A percentile compares a stretch with the other conserved stretches of the same genome.
phyloP scores from a whole-genome alignment of 2,113 vertebrate genomes.

The Marmota monax region DNA sequence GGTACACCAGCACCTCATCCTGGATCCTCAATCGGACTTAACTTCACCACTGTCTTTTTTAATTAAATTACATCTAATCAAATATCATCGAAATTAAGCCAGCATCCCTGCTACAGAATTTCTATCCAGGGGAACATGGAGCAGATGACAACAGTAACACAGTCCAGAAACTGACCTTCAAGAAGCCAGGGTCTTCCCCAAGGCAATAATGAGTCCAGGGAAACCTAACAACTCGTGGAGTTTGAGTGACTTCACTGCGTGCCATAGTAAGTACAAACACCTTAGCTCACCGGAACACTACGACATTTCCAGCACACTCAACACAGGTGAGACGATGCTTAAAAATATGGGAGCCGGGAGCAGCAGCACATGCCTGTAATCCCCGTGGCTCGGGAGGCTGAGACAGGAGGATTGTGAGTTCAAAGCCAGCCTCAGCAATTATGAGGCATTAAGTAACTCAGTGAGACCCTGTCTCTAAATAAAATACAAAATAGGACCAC shows the following conservation, averaged over 20 bases:
- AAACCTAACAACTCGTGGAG: neutral
- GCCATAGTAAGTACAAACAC: neutral
- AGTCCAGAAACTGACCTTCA: constrained; percentile 64
- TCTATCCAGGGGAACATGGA: constrained; percentile 77
- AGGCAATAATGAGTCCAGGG: neutral
- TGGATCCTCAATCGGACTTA: neutral
- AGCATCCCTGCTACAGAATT: constrained; percentile 64
- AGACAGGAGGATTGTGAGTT: too few species aligned
- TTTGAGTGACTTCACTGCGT: neutral
- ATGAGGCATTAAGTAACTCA: too few species aligned
- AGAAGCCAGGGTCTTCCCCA: constrained; percentile 55
- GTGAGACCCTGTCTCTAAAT: too few species aligned
- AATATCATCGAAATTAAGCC: constrained; percentile 78
- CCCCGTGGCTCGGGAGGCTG: too few species aligned
- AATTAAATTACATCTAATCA: constrained; percentile 68
- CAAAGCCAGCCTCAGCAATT: too few species aligned
- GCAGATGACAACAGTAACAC: neutral
- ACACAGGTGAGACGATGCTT: neutral
- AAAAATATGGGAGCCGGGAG: neutral
- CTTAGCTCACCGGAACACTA: neutral
- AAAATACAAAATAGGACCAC: too few species aligned
- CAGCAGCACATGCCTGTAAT: too few species aligned
- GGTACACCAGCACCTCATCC: neutral
- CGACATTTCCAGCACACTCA: neutral
- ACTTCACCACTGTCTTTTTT: constrained; percentile 53